phyloP scores from a whole-genome alignment of 2,113 vertebrate species.

The Puffinus mauretanicus region DNA sequence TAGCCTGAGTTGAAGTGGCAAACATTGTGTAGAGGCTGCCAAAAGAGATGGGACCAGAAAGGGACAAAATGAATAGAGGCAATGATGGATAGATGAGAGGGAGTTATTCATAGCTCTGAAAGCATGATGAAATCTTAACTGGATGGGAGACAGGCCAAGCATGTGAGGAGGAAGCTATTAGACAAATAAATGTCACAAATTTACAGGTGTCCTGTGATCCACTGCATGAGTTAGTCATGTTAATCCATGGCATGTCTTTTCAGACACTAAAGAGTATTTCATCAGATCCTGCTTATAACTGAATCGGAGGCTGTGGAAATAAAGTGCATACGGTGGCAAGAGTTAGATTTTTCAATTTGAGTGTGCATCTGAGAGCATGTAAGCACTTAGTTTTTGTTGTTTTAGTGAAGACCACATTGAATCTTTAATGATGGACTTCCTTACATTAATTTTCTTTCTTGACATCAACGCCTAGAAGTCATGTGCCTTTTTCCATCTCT shows the following conservation, averaged over 20 bases:
- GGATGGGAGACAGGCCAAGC: not conserved
- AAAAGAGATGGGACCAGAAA: not conserved
- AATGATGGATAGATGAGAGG: not conserved
- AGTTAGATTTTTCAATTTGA: not conserved
- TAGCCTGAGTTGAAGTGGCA: not conserved
- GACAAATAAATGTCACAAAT: not conserved
- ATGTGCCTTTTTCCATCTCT: not conserved
- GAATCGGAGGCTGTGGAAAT: not conserved
- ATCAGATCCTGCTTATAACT: not conserved
- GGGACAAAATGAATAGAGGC: not conserved
- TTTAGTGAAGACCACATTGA: not conserved
- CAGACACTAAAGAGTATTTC: not conserved
- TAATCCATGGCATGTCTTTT: not conserved
- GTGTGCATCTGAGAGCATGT: fast-evolving
- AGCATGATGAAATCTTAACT: not conserved
- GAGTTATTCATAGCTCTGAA: not conserved
- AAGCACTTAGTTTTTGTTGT: not conserved
- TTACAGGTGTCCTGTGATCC: not conserved
- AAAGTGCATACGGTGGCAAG: not conserved
- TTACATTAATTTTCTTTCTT: not conserved
- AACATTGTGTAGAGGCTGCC: not conserved
- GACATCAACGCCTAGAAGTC: not conserved
- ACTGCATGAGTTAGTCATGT: not conserved
- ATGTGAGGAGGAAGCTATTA: not conserved
- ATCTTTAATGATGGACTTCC: not conserved